These are phyloP conservation scores for Rallus limicola DNA, from an alignment of 2,113 vertebrate genomes.

Conservation along the genomic window DNA sequence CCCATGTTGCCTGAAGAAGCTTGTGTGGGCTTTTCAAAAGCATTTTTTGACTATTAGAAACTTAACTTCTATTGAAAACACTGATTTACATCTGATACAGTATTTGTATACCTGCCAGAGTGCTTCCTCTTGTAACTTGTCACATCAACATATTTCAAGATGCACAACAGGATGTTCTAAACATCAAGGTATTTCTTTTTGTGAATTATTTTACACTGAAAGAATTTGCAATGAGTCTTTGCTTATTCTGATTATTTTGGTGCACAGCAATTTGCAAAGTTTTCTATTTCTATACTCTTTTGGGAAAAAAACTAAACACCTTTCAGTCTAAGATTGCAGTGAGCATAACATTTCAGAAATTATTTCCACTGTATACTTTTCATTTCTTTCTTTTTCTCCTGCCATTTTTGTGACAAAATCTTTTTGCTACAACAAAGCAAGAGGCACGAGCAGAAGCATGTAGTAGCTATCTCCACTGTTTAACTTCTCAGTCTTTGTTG, in stretches of 20 bases:
- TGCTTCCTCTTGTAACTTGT: constrained; percentile 40
- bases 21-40: background rate
- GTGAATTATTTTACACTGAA: constrained; percentile 42
- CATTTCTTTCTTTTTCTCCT: background rate
- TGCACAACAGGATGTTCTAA: constrained; percentile 52
- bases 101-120: constrained; percentile 38
- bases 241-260: constrained; percentile 5
- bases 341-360: background rate
- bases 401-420: background rate
- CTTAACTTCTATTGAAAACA: background rate
- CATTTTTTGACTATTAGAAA: background rate
- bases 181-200: constrained; percentile 41
- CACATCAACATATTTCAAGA: constrained; percentile 32
- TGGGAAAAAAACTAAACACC: background rate
- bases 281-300: background rate
- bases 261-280: background rate
- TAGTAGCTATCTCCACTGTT: background rate
- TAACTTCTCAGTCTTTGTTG: background rate
- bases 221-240: background rate
- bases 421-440: background rate
- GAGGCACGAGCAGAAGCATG: background rate
- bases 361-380: background rate
- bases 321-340: background rate
- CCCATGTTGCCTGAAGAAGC: background rate
- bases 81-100: background rate